Conservation (phyloP, 2,888 invertebrate genomes). For the Tetragonula carbonaria region DNA sequence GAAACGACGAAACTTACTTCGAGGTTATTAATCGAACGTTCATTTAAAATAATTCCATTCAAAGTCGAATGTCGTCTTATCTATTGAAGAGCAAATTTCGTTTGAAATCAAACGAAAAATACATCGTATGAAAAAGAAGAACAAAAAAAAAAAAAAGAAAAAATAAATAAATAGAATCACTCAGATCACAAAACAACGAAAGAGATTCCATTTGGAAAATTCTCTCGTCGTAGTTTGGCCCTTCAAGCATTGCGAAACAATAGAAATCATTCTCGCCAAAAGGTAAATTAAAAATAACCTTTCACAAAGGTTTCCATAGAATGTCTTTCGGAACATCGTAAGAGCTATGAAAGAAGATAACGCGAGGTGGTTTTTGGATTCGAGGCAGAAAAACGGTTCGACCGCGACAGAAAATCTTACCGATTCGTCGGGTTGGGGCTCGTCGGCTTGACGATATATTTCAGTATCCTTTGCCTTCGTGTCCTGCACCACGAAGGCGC, state of each 20-base stretch:
- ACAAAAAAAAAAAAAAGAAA: too few relatives aligned
- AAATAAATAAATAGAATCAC: too few relatives aligned
- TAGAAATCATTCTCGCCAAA: neutral
- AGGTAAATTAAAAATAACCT: neutral
- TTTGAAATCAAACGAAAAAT: too few relatives aligned
- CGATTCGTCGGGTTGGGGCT: slow-evolving; percentile 43
- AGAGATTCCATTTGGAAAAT: neutral
- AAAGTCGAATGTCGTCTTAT: neutral
- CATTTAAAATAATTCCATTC: neutral
- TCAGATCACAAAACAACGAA: neutral
- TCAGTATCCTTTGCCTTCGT: slow-evolving; percentile 41
- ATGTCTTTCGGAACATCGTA: neutral
- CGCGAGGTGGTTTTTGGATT: slow-evolving; percentile 7
- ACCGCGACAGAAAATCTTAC: slow-evolving; percentile 54
- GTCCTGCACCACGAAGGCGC: slow-evolving; percentile 17
- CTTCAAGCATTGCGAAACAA: neutral
- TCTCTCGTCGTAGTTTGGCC: neutral
- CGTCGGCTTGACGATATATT: slow-evolving; percentile 4
- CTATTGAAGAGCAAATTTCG: too few relatives aligned
- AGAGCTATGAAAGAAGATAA: too few relatives aligned
- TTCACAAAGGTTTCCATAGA: neutral
- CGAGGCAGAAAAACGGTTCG: slow-evolving; percentile 49
- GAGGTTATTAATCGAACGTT: neutral
- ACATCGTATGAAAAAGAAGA: too few relatives aligned
- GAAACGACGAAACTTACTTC: neutral